A percentile compares a stretch with the other conserved stretches of the same genome.
phyloP scores from a whole-genome alignment of 2,888 invertebrate genomes.

The Drosophila anomalipes region DNA sequence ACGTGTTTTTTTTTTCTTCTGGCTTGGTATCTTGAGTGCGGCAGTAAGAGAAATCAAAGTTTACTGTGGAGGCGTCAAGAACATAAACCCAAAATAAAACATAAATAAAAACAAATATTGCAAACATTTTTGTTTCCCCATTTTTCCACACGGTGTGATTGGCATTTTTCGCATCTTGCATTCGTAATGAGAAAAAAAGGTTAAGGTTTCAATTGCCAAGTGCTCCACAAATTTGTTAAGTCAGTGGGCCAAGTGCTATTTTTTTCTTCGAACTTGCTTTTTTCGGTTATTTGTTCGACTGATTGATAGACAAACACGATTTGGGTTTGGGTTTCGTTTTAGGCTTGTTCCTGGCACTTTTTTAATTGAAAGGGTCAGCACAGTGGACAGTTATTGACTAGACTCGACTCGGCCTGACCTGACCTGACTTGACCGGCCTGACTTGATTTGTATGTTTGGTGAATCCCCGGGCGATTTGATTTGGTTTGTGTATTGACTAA shows the following conservation, averaged over 20 bases:
- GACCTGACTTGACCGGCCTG: constrained; percentile 4
- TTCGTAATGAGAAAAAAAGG: constrained; percentile 70
- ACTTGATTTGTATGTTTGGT: constrained; percentile 23
- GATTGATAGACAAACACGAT: constrained; percentile 75
- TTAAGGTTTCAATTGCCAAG: constrained; percentile 64
- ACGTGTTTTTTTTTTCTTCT: constrained; percentile 11
- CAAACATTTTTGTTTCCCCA: constrained; percentile 5
- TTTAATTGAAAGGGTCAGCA: constrained; percentile 65
- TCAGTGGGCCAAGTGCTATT: constrained; percentile 42
- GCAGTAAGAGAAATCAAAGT: constrained; percentile 58
- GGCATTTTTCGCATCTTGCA: constrained; percentile 50
- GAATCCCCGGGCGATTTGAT: constrained; percentile 8
- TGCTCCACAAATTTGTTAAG: constrained; percentile 52
- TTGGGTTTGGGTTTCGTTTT: constrained; percentile 13
- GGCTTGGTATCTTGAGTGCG: constrained; percentile 2
- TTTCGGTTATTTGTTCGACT: constrained; percentile 59
- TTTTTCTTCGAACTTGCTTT: not conserved
- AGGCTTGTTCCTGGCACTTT: constrained; percentile 50
- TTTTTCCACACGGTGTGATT: constrained; percentile 30
- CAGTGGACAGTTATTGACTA: constrained; percentile 24
- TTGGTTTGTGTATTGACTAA: constrained; percentile 44
- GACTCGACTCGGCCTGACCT: not conserved
- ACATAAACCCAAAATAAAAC: constrained; percentile 33
- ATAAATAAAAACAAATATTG: constrained; percentile 39
- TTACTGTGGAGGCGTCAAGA: constrained; percentile 58